Conservation (phyloP, 2,888 invertebrate species). For the Onthophagus sagittarius region DNA sequence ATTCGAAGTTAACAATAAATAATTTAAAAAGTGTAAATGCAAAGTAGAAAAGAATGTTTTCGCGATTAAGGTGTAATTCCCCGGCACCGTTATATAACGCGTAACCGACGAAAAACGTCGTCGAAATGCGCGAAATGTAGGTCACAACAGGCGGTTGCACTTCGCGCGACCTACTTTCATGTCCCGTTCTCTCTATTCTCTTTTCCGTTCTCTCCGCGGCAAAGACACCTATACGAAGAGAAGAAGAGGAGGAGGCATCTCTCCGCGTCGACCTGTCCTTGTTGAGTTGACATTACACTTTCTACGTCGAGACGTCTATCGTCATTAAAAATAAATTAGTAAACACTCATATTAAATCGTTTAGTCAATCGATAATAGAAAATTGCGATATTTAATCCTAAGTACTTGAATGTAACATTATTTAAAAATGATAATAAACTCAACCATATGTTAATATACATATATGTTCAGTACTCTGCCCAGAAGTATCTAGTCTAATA, state of each 20-base stretch:
- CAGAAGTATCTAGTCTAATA: too few species aligned
- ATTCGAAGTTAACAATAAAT: background rate
- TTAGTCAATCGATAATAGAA: too few species aligned
- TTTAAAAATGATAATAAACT: too few species aligned
- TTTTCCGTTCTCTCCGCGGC: background rate
- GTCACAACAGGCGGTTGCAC: constrained; percentile 4
- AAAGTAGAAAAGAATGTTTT: background rate
- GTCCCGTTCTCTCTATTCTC: background rate
- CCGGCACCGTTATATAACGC: constrained; percentile 4
- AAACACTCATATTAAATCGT: background rate
- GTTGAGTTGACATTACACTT: background rate
- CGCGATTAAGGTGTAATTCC: background rate
- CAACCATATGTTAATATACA: too few species aligned
- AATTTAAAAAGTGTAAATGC: background rate
- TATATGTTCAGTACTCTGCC: too few species aligned
- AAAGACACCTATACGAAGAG: background rate
- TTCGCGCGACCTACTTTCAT: constrained; percentile 5
- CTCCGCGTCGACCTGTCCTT: background rate
- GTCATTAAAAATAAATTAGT: background rate
- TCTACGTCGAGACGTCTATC: background rate
- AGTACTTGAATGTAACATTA: background rate
- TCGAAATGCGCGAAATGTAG: background rate
- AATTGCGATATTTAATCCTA: background rate
- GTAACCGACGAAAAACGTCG: background rate
- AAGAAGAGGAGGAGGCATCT: background rate